A percentile compares a stretch with the other conserved stretches of the same genome.
phyloP scores from a whole-genome alignment of 1,140 invertebrate genomes.

The Colletes latitarsis region DNA sequence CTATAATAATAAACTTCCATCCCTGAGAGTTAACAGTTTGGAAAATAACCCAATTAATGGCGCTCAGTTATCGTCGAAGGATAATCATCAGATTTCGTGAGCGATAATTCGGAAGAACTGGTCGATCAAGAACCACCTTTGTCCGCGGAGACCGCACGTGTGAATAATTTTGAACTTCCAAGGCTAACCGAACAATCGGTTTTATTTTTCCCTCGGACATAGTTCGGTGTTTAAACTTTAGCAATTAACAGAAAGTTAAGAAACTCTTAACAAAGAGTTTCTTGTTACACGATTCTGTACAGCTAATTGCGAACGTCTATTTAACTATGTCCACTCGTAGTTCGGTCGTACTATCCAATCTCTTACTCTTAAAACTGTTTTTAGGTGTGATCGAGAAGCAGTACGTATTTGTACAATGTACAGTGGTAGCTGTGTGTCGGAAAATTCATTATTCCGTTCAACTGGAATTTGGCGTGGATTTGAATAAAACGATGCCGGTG shows the following conservation, averaged over 20 bases:
- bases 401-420: too few species aligned
- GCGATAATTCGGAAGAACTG: not conserved
- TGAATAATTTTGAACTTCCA: not conserved
- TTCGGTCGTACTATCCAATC: too few species aligned
- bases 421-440: too few species aligned
- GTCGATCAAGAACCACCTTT: not conserved
- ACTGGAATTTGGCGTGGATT: not conserved
- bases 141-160: not conserved
- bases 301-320: too few species aligned
- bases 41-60: not conserved
- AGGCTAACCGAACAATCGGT: not conserved
- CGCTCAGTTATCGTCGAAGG: not conserved
- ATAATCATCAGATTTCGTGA: not conserved
- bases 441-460: too few species aligned
- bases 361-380: too few species aligned
- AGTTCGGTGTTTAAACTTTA: not conserved
- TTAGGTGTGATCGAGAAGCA: too few species aligned
- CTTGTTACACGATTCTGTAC: too few species aligned
- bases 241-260: not conserved
- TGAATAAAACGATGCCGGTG: not conserved
- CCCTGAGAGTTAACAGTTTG: too few species aligned
- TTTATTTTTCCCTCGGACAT: not conserved
- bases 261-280: not conserved
- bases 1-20: too few species aligned
- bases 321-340: too few species aligned